Evolutionary conservation across 1,140 invertebrate genomes (phyloP).

Genomic region (Pogonomyrmex barbatus): DNA sequence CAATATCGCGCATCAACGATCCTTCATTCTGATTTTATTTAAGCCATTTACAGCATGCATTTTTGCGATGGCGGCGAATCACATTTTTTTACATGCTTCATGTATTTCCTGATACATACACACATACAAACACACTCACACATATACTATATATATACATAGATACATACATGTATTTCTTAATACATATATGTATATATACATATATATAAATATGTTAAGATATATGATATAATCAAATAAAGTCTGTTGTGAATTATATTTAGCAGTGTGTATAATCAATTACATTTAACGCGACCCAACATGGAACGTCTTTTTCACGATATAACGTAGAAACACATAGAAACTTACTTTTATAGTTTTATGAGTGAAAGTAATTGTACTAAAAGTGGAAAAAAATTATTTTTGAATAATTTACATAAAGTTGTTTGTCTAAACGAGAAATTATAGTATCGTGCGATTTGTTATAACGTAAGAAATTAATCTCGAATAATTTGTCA

Average conservation of each 20-base stretch:
- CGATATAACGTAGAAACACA: neutral
- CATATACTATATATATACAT: neutral
- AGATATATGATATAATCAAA: slow-evolving; percentile 75
- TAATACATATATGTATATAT: slow-evolving; percentile 38
- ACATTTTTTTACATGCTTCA: slow-evolving; percentile 82
- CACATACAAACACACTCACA: too few species aligned
- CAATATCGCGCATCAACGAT: slow-evolving; percentile 48
- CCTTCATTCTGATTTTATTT: slow-evolving; percentile 61
- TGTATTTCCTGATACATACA: slow-evolving; percentile 75
- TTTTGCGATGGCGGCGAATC: slow-evolving; percentile 71
- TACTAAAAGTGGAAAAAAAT: neutral
- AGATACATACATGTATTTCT: slow-evolving; percentile 73
- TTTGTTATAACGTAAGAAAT: neutral
- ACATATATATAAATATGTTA: slow-evolving; percentile 56
- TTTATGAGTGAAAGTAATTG: neutral
- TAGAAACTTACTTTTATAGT: neutral
- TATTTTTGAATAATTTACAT: neutral
- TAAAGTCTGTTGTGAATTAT: slow-evolving; percentile 77
- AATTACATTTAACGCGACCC: neutral
- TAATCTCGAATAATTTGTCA: neutral
- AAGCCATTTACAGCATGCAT: slow-evolving; percentile 63
- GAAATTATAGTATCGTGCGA: neutral
- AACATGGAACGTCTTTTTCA: neutral
- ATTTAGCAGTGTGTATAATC: slow-evolving; percentile 48
- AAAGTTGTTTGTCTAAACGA: neutral